Base-by-base conservation (phyloP, 2,797 vertebrate genomes). In the Takifugu ocellatus region DNA sequence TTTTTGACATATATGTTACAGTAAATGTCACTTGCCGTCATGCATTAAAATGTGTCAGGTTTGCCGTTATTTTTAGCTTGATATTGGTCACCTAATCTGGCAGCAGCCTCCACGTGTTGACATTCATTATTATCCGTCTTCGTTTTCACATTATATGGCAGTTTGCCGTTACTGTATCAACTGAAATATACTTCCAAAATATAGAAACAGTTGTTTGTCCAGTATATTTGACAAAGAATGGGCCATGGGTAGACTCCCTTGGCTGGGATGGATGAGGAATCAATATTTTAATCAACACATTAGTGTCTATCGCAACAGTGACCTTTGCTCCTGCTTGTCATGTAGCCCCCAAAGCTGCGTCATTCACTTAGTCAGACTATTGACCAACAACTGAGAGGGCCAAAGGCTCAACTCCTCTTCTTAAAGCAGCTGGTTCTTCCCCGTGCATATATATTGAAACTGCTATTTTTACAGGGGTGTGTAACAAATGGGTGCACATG, bases 301-400 rank as follows among this genome's bases (percentile, higher is more conserved):
- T 65, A 46, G 52, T 61, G 50, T 71, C 36, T 27, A 53, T 60
- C 50, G 51, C 36, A 54, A 53, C 51, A 25, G 24, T 49, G 64
- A 11, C 33, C 59, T 68, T 54, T 70, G 49, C 54, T 63, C 36
- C 51, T 3, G 11, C 49, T 52, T 61, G 53, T 75, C 68, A 60
- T 33, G 63, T 54, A 31, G 61, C 48, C 47, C 31, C 64, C 51
- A 45, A 49, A 65, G 52, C 47, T 14, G 44, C 26, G 66, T 57
- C 53, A 45, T 43, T 72, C 61, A 61, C 31, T 72, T 54, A 33
- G 60, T 56, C 47, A 43, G 52, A 66, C 53, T 12, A 49, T 36
- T n/a, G 67, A 59, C 50, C 45, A 25, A 9, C 16, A 56, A 56
- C 47, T 58, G 51, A 27, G 58, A 56, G 64, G 69, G 77, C 58